These are phyloP conservation scores for Xanthia icteritia DNA, from an alignment of 2,888 invertebrate species.

Conservation along the genomic window DNA sequence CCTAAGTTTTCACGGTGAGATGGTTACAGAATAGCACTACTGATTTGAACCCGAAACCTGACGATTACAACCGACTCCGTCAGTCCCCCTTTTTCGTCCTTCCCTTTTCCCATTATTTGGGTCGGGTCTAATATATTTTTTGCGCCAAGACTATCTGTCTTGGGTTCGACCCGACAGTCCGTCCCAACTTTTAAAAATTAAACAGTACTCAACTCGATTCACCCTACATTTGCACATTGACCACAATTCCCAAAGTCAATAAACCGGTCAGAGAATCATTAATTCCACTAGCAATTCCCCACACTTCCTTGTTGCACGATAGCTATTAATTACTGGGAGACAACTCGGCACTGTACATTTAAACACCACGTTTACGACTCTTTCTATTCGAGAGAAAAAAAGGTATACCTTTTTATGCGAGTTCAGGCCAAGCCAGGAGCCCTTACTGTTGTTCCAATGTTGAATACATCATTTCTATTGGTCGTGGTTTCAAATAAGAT, in stretches of 20 bases:
- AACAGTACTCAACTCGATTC: neutral
- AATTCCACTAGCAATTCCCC: conserved; percentile 7
- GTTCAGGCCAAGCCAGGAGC: conserved; percentile 28
- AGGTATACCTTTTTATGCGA: conserved; percentile 51
- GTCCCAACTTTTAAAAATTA: neutral
- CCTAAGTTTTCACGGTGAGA: too few species aligned
- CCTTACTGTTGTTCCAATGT: conserved; percentile 52
- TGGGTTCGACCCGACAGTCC: neutral
- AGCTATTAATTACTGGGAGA: conserved; percentile 59
- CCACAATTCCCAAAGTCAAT: neutral
- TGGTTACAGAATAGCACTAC: too few species aligned
- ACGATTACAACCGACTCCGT: neutral
- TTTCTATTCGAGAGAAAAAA: conserved; percentile 59
- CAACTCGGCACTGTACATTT: conserved; percentile 50
- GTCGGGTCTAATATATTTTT: neutral
- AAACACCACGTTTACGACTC: conserved; percentile 51
- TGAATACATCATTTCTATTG: conserved; percentile 37
- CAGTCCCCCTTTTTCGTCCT: neutral
- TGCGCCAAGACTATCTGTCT: neutral
- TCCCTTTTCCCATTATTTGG: neutral
- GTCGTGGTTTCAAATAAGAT: neutral
- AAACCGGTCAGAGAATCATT: conserved; percentile 5
- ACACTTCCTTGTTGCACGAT: conserved; percentile 23
- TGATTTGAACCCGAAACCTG: neutral
- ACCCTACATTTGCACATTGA: neutral